Base-by-base conservation (phyloP, 2,113 vertebrate genomes). In the Eretmodus cyanostictus region DNA sequence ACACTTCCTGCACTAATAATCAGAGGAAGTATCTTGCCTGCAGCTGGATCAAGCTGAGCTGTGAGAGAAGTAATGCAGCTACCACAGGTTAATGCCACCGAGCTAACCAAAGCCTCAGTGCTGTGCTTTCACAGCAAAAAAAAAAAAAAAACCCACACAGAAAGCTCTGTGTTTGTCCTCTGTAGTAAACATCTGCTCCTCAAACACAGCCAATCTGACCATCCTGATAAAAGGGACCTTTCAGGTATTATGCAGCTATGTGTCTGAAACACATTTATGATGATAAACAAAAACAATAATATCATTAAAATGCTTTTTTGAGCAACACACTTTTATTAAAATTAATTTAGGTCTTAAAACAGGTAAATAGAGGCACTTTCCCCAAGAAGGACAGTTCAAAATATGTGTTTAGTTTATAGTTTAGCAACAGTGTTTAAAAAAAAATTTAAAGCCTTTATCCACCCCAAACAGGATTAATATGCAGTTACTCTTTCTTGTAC, bases 1-100 rank as follows among this genome's bases (percentile, higher is more conserved):
- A 90, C 88, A 94, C 93, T 98, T 98, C 98, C 98, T 97, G 95
- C 89, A 82, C 95, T 95, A 97, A 98, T 96, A 98, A 97, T 97
- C 94, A 95, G 94, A 97, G 98, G 98, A 98, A 98, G 96, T 95
- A 92, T 95, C 95, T 93, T 94, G 95, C 96, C 95, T 95, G 92
- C 90, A 86, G 92, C 83, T 81, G 61, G 54, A 90, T 81, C 42
- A 8, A 47, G 49, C 73, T 1, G 47, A 55, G 81, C 80, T 19
- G 2, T 73, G 71, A 73, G 53, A 53, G 42, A 86, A 85, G 85
- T 17, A 51, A 47, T 53, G 73, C 83, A 80, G 76, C 49, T n/a
- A 76, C 27, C 14, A 12, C 42, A 38, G 14, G 55, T 82, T 36
- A 78, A 90, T 53, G 61, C 57, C 76, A 57, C 36, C 0, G 4